Evolutionary conservation across 1,140 invertebrate genomes (phyloP).

Genomic region (Ericerus pela): DNA sequence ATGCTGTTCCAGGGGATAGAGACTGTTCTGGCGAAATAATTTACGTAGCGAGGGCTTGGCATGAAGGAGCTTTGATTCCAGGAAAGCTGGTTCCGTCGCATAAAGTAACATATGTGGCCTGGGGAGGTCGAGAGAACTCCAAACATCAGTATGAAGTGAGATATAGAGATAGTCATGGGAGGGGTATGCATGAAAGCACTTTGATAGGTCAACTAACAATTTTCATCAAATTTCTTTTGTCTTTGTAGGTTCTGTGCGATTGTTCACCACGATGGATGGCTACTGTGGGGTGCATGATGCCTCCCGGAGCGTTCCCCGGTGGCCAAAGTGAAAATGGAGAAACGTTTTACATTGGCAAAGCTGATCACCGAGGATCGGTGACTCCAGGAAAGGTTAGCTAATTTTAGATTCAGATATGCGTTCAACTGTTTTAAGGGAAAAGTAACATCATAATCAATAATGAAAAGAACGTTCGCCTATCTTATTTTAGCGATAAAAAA

Average conservation of each 20-base stretch:
- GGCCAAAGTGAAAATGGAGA: conserved; percentile 44
- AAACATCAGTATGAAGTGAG: conserved; percentile 55
- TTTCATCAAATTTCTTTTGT: too few relatives aligned
- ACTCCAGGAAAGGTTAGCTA: conserved; percentile 55
- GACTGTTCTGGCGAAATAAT: conserved; percentile 49
- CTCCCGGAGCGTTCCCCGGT: conserved; percentile 36
- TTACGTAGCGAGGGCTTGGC: conserved; percentile 52
- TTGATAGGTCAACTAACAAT: too few relatives aligned
- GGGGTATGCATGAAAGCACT: too few relatives aligned
- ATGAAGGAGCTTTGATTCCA: conserved; percentile 59
- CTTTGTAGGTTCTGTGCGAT: conserved; percentile 25
- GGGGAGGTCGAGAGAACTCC: conserved; percentile 60
- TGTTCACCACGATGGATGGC: conserved; percentile 22
- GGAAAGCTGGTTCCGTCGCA: conserved; percentile 60
- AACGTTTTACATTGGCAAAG: conserved; percentile 47
- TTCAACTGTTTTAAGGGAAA: too few relatives aligned
- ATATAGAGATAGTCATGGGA: too few relatives aligned
- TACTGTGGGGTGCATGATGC: conserved; percentile 22
- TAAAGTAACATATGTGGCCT: conserved; percentile 55
- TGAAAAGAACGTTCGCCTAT: too few relatives aligned
- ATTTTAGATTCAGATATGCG: too few relatives aligned
- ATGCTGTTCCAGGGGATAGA: conserved; percentile 53
- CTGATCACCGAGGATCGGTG: conserved; percentile 40
- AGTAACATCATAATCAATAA: too few relatives aligned
- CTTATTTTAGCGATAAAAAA: too few relatives aligned